Conservation (phyloP, 2,888 invertebrate species). For the Choreutis nemorana region DNA sequence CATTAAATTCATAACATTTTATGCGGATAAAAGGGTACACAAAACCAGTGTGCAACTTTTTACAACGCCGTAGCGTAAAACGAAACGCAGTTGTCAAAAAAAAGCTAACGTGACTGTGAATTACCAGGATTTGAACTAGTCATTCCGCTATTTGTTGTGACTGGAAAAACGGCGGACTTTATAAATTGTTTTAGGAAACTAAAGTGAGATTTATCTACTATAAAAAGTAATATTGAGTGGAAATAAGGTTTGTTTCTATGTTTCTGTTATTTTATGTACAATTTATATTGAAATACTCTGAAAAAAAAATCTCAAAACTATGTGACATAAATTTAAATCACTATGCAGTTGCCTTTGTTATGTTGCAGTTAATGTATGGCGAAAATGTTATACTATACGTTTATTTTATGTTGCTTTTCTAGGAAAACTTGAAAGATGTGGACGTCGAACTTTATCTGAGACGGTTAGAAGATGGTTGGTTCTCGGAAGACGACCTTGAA, state of each 20-base stretch:
- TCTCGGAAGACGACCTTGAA: slow-evolving; percentile 21
- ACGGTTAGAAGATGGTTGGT: slow-evolving; percentile 20
- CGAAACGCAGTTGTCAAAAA: slow-evolving; percentile 20
- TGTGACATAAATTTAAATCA: slow-evolving; percentile 13
- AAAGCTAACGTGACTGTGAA: slow-evolving; percentile 19
- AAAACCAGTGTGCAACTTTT: slow-evolving; percentile 20
- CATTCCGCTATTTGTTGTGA: slow-evolving; percentile 18
- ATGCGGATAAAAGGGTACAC: slow-evolving; percentile 19
- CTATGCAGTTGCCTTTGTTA: slow-evolving; percentile 20
- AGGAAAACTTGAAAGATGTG: slow-evolving; percentile 19
- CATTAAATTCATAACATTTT: slow-evolving; percentile 17
- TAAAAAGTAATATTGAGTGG: slow-evolving; percentile 17
- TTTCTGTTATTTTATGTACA: slow-evolving; percentile 20
- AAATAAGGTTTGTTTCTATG: slow-evolving; percentile 18
- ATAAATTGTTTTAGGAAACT: slow-evolving; percentile 14
- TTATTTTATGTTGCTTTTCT: slow-evolving; percentile 22
- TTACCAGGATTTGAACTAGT: slow-evolving; percentile 19
- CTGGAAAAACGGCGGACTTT: slow-evolving; percentile 16
- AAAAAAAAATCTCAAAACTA: slow-evolving; percentile 22
- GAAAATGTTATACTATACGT: slow-evolving; percentile 17
- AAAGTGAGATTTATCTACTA: slow-evolving; percentile 12
- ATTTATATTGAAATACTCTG: slow-evolving; percentile 20
- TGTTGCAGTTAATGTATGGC: slow-evolving; percentile 23
- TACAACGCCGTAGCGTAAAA: slow-evolving; percentile 16
- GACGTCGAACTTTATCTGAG: slow-evolving; percentile 18